phyloP scores from a whole-genome alignment of 2,113 vertebrate genomes.

The Ochotona curzoniae region DNA sequence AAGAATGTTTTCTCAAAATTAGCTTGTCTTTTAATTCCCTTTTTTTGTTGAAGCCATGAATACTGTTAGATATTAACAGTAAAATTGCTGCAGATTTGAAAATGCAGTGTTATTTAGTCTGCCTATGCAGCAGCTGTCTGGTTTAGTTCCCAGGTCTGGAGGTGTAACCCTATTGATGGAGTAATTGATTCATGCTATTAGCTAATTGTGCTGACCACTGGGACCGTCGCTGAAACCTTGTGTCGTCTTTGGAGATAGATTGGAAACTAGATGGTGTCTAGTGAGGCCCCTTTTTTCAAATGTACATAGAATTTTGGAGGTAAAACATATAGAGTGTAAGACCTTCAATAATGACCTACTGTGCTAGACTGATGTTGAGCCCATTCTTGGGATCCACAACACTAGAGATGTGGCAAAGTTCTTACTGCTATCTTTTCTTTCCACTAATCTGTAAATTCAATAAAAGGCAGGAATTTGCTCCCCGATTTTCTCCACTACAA shows the following conservation, averaged over 20 bases:
- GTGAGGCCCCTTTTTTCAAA: neutral
- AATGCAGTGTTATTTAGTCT: neutral
- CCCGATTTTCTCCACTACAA: rapidly evolving
- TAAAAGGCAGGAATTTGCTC: neutral
- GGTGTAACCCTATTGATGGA: neutral
- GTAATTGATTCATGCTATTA: neutral
- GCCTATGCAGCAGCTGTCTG: rapidly evolving
- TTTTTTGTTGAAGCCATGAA: too few relatives aligned
- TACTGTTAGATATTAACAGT: too few relatives aligned
- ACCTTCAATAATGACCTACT: neutral
- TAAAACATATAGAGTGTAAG: neutral
- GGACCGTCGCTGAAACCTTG: rapidly evolving
- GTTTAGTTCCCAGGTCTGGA: neutral
- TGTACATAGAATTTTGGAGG: neutral
- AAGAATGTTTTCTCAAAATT: too few relatives aligned
- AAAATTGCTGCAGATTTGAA: neutral
- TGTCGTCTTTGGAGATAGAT: neutral
- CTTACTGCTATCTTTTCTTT: neutral
- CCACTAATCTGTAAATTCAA: neutral
- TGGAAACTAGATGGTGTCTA: neutral
- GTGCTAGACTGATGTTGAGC: neutral
- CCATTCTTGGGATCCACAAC: neutral
- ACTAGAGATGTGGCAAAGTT: neutral
- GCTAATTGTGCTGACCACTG: neutral
- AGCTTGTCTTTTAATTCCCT: too few relatives aligned